Evolutionary conservation across 2,797 vertebrate species (phyloP).

Genomic region (Pipistrellus pipistrellus): DNA sequence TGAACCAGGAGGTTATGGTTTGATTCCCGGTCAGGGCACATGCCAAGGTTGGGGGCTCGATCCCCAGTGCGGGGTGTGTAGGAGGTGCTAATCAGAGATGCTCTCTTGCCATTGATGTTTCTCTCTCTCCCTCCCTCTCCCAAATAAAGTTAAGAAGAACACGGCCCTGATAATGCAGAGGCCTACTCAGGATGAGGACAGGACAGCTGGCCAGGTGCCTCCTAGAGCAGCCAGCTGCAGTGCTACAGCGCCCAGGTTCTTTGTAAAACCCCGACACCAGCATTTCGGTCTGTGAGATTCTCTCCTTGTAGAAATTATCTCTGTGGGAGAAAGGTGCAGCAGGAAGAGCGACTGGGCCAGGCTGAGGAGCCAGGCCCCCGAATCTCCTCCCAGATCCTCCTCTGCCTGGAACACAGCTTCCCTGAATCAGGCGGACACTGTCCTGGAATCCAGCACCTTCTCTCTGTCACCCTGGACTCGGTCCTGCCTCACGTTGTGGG

Average conservation of each 20-base stretch:
- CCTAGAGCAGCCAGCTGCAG: conserved; percentile 89
- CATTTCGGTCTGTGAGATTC: conserved; percentile 90
- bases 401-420: neutral
- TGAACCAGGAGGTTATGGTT: too few species aligned
- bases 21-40: too few species aligned
- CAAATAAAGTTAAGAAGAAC: too few species aligned
- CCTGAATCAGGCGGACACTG: neutral
- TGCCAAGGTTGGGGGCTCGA: too few species aligned
- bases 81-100: too few species aligned
- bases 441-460: neutral
- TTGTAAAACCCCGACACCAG: conserved; percentile 93
- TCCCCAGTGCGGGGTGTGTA: too few species aligned
- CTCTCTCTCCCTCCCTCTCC: too few species aligned
- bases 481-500: neutral
- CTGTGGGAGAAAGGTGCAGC: conserved; percentile 89
- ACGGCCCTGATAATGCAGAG: conserved; percentile 90
- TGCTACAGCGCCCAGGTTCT: conserved; percentile 93
- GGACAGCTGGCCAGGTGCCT: conserved; percentile 89
- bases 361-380: neutral
- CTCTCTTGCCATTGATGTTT: too few species aligned
- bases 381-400: neutral
- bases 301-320: conserved; percentile 92
- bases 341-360: conserved; percentile 78
- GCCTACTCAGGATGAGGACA: conserved; percentile 94
- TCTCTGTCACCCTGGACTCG: neutral